Conservation (phyloP, 2,113 vertebrate genomes). For the Arenaria interpres region DNA sequence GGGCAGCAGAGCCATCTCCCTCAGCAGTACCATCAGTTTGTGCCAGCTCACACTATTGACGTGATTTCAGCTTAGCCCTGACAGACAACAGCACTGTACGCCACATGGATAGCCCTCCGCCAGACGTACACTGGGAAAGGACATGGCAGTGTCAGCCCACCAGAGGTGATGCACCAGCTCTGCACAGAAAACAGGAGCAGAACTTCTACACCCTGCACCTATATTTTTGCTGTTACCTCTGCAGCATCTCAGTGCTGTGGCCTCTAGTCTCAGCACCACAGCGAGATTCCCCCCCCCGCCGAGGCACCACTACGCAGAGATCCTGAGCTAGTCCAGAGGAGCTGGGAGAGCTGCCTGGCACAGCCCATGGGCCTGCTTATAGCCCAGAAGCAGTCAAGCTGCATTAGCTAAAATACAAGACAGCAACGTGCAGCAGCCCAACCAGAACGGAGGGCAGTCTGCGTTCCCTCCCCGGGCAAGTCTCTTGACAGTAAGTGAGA, state of each 20-base stretch:
- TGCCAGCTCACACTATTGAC: not conserved
- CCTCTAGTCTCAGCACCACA: not conserved
- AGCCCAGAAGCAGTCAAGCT: not conserved
- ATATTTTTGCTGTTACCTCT: not conserved
- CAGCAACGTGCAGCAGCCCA: not conserved
- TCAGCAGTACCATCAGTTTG: not conserved
- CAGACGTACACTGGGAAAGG: not conserved
- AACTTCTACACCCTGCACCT: not conserved
- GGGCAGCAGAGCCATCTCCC: not conserved
- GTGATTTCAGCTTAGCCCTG: not conserved
- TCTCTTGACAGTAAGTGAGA: not conserved
- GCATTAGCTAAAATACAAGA: not conserved
- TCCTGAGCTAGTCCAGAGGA: not conserved
- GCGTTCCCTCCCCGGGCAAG: not conserved
- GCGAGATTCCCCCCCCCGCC: not conserved
- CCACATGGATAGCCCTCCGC: not conserved
- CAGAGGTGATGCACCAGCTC: not conserved
- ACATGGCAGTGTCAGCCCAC: not conserved
- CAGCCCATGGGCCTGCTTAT: not conserved
- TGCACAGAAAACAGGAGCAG: not conserved
- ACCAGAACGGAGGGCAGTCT: not conserved
- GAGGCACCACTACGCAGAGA: not conserved
- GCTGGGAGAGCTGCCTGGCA: not conserved
- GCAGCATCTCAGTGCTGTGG: not conserved
- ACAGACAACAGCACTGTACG: not conserved